Evolutionary conservation across 2,888 invertebrate genomes (phyloP), one percentile per base, ranked within the genome.

Genomic region (Pristionchus mayeri): DNA sequence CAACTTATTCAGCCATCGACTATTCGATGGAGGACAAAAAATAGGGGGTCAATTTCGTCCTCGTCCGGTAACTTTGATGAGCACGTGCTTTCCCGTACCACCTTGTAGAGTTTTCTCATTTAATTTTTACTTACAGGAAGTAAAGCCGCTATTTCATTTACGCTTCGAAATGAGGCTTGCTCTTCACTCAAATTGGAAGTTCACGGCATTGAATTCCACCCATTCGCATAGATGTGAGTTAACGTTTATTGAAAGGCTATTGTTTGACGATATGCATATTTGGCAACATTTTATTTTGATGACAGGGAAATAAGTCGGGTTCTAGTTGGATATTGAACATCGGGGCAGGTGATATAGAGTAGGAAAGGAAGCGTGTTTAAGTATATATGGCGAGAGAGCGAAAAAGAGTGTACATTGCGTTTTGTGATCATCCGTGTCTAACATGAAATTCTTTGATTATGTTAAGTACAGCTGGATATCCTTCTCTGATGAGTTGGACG

Each of bases 401-500:
- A 21, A 60, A 21, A 18, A 9, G 67, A 37, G 67, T 67, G 67
- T 67, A 67, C 67, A 37, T 40, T 67, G 67, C 13, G 13, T 48
- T 48, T 9, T 48, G 30, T 27, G 76, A 13, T 48, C 27, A 76
- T 13, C 81, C 81, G 18, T 81, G 57, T 60, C 81, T 60, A 37
- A 27, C 44, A n/a, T 83, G 83, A 80, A 85, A 88, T 84, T 92
- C 91, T 79, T 90, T 89, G 54, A 92, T 88, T 76, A 92, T 90
- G 79, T 91, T 90, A 60, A 90, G 85, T 11, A 92, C 88, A 30
- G 87, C 86, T 4, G 92, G 92, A 75, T 88, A 92, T 13, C 90
- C 92, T 27, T 90, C 90, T n/a, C 91, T 88, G 27, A 92, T 86
- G 87, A 90, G 90, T 87, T 92, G 91, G 16, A 88, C 85, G n/a